A percentile compares a stretch with the other conserved stretches of the same genome.
These are phyloP conservation scores for Camelus dromedarius DNA, from an alignment of 2,113 vertebrate species.

Conservation along the genomic window DNA sequence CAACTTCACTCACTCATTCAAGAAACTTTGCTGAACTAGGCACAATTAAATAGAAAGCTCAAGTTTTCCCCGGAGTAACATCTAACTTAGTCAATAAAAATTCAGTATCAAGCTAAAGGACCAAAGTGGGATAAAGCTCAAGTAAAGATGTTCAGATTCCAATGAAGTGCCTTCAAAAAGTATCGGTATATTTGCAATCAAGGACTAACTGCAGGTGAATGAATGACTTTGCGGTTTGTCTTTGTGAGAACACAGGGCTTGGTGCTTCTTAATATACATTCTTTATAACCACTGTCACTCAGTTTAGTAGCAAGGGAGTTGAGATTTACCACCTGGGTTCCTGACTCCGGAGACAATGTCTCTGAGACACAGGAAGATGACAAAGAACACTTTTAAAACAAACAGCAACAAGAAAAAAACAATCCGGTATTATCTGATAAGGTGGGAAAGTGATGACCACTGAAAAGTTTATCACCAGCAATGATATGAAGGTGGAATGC, in stretches of 20 bases:
- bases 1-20: background rate
- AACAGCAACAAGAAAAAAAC: background rate
- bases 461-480: background rate
- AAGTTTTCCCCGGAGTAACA: background rate
- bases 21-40: background rate
- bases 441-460: background rate
- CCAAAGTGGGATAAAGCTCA: background rate
- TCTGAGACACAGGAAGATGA: background rate
- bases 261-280: background rate
- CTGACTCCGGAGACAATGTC: background rate
- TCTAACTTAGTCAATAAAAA: background rate
- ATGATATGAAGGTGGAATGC: too few relatives aligned
- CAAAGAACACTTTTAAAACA: background rate
- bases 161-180: background rate
- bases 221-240: background rate
- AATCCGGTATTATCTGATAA: background rate
- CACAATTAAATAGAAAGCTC: background rate
- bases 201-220: background rate
- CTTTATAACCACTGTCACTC: background rate
- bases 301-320: background rate
- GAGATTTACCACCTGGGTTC: background rate
- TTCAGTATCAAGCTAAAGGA: background rate
- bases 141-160: background rate
- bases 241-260: background rate
- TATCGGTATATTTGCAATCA: background rate